A percentile compares a stretch with the other conserved stretches of the same genome.
phyloP scores from a whole-genome alignment of 1,140 invertebrate genomes.

The Leptinotarsa lineolata region DNA sequence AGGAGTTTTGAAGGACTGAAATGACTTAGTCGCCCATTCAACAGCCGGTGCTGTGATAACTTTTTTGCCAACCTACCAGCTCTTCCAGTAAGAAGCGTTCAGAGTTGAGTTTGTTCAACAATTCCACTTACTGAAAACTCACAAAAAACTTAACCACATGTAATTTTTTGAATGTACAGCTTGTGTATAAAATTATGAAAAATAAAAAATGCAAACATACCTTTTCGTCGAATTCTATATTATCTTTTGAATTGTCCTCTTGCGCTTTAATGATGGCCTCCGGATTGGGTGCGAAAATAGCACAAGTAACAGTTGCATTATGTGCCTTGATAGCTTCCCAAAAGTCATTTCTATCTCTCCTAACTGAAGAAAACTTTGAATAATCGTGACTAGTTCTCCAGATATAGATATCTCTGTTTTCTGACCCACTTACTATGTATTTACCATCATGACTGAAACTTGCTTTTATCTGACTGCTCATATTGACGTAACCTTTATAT shows the following conservation, averaged over 20 bases:
- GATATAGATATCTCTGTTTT: slow-evolving; percentile 97
- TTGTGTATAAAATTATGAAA: slow-evolving; percentile 59
- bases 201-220: slow-evolving; percentile 10
- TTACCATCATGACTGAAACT: slow-evolving; percentile 96
- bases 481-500: slow-evolving; percentile 87
- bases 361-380: slow-evolving; percentile 90
- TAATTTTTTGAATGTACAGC: no score
- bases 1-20: no score
- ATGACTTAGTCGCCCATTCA: no score
- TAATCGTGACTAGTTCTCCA: slow-evolving; percentile 97
- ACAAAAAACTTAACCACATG: no score
- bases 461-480: slow-evolving; percentile 96
- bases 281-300: slow-evolving; percentile 96
- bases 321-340: slow-evolving; percentile 99
- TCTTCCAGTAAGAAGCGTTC: no score
- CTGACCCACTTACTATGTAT: slow-evolving; percentile 96
- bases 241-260: slow-evolving; percentile 36
- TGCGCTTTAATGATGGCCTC: slow-evolving; percentile 85
- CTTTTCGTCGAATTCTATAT: slow-evolving; percentile 35
- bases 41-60: no score
- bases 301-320: slow-evolving; percentile 94
- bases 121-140: no score
- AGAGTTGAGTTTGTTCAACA: no score
- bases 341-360: slow-evolving; percentile 93
- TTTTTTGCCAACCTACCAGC: no score